Base-by-base conservation (phyloP, 2,888 invertebrate species). In the Cheilosia soror region DNA sequence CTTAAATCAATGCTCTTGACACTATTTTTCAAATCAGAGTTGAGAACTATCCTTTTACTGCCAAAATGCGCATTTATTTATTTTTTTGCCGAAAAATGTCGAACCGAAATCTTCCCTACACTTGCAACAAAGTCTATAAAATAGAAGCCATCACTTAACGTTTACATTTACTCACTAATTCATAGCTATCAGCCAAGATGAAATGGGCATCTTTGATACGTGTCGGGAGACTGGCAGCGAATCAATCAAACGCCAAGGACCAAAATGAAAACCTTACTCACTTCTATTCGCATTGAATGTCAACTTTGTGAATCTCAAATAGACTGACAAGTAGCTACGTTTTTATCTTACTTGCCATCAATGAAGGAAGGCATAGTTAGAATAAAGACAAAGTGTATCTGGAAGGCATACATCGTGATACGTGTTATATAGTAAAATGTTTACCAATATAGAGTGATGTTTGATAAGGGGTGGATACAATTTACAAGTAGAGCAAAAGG, bases 161-260 rank as follows among this genome's bases (percentile, higher is more conserved):
- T 6, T 6, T 44, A 44, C 15, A 44, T 44, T 2, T 13, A 44
- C 15, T n/a, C n/a, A 44, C 44, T 44, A 15, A 44, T 15, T 6
- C 65, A 65, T 60, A 76, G 11, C 37, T 25, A 76, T 71, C 33
- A 57, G 65, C 3, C 60, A 2, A 51, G n/a, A 31, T 53, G 68
- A 68, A 68, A 42, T 44, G 68, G 55, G 44, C 31, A 68, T 31
- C 31, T 57, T 57, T 29, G 42, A 68, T 31, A 57, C 44, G 20
- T 66, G 71, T 63, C 81, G 13, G 47, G 37, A 51, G 33, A 60
- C 33, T 82, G 77, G 71, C 72, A 77, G 82, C 71, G 82, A 77
- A 77, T 82, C 82, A 77, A 82, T 82, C 82, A 82, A 66, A 60
- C 65, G 76, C 33, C 81, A 82, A 66, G 47, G 55, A 82, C 82